These are phyloP conservation scores for Decapterus maruadsi DNA, from an alignment of 2,797 vertebrate species.

Conservation along the genomic window DNA sequence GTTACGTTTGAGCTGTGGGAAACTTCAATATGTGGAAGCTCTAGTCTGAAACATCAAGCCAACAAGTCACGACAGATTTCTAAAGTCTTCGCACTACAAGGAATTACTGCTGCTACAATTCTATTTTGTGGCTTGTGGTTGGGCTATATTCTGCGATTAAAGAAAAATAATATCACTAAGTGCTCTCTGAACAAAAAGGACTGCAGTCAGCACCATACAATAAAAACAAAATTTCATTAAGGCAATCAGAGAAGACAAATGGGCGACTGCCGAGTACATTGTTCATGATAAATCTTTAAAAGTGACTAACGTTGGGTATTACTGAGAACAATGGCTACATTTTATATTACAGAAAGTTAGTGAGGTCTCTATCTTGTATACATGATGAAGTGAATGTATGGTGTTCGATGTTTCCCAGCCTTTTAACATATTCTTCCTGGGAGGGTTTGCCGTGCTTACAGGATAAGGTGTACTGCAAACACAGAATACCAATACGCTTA, in stretches of 20 bases:
- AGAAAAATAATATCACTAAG: slow-evolving; percentile 35
- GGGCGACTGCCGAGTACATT: slow-evolving; percentile 33
- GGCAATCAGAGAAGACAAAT: slow-evolving; percentile 52
- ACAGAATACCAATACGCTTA: neutral
- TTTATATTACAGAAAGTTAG: slow-evolving; percentile 31
- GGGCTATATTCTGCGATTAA: slow-evolving; percentile 28
- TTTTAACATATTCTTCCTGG: slow-evolving; percentile 16
- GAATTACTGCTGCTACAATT: slow-evolving; percentile 53
- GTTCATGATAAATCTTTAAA: slow-evolving; percentile 53
- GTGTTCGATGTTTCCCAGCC: neutral
- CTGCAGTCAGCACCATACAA: slow-evolving; percentile 55
- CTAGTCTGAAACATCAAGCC: slow-evolving; percentile 18
- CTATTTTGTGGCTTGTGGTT: slow-evolving; percentile 49
- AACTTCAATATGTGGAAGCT: slow-evolving; percentile 20
- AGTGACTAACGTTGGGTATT: slow-evolving; percentile 19
- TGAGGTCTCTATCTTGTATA: slow-evolving; percentile 32
- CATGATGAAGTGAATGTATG: slow-evolving; percentile 13
- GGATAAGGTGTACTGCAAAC: neutral
- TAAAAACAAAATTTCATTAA: slow-evolving; percentile 57
- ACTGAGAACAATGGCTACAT: slow-evolving; percentile 37
- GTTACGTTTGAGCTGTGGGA: slow-evolving; percentile 23
- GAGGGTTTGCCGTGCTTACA: neutral
- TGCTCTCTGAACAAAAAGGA: slow-evolving; percentile 26
- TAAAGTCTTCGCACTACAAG: slow-evolving; percentile 52
- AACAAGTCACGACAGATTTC: slow-evolving; percentile 52